Base-by-base conservation (phyloP, 92 coral and sea anemone species). In the Pocillopora grandis region DNA sequence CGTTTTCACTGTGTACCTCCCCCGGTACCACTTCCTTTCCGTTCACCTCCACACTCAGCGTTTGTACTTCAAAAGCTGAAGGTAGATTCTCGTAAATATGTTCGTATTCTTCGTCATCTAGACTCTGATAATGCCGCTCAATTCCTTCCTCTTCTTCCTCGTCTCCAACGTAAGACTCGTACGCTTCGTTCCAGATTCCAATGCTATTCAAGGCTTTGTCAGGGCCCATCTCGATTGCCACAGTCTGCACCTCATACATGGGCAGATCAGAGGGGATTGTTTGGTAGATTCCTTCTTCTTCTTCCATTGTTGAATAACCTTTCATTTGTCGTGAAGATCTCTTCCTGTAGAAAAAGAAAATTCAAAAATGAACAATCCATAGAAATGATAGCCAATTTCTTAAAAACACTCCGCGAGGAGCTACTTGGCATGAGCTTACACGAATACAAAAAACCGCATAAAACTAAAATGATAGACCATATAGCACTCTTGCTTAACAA, bases 211-310 rank as follows among this genome's bases (percentile, higher is more conserved):
- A 62, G 17, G 16, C 64, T 42, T 86, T 37, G 27, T 86, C 89
- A 17, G 77, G 63, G 7, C 86, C 89, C 61, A 86, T 67, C 72
- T 78, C 84, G 62, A 86, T 62, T 65, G 84, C 70, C 10, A 86
- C 89, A 20, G 89, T 86, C 55, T 86, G 89, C 11, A 67, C 78
- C 58, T 86, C 89, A 35, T 71, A 86, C 71, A 80, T 58, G 16
- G 89, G 80, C 55, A 73, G 9, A 21, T 72, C 78, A 71, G 17
- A 79, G 2, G 86, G 86, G 16, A 79, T 70, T 1, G 71, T 77
- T 21, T 86, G 62, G 33, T 86, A 79, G 33, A 61, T 73, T 21
- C 72, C 77, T 1, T 81, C 80, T 1, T 82, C 79, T 19, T 83
- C 72, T 21, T 82, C 79, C 21, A 82, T n/a, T 35, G 57, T 76